Evolutionary conservation across 2,797 vertebrate genomes (phyloP), one percentile per base, ranked within the genome.

Genomic region (Sebastes kiyomatsui): DNA sequence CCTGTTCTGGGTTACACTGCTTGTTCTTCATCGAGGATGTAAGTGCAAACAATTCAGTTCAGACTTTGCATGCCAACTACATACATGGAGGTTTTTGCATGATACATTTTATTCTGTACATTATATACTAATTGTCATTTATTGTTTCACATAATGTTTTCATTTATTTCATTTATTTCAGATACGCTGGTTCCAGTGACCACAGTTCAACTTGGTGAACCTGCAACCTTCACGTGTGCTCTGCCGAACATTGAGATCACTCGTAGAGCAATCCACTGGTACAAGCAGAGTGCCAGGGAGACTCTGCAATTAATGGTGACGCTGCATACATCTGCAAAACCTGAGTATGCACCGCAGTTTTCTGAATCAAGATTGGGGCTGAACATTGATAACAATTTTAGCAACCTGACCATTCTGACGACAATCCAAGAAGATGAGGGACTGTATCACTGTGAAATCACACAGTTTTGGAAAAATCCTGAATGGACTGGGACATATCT

Each of bases 21-120:
- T 61, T 20, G 7, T 2, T 67, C 28, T 83, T 67, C 72, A 81
- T 35, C 61, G 23, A 67, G 81, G 54, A 20, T 52, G 81, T 86
- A 56, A 86, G 75, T 78, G 14, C 1, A 12, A 46, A 16, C 23
- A 46, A 6, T 13, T 30, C 32, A 27, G 9, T 10, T 28, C 2
- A 20, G 56, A 61, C 60, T 28, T 14, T 22, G 6, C 32, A 54
- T 52, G 6, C 11, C 1, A 7, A 30, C 4, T 27, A 27, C 27
- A 27, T 27, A 27, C 3, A 23, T 27, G 4, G 2, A 25, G 28
- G 3, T 35, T 54, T 54, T 13, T 70, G 32, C 4, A 64, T 64
- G 4, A 25, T 30, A 6, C 2, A 4, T 27, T 12, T 54, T 38
- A 3, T 12, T 0, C 0, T 42, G 38, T 42, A 1, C 16, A n/a